Percentiles rank a stretch among this genome's conserved stretches.
Conservation (phyloP, 2,797 vertebrate species). For the Gastrophryne carolinensis region DNA sequence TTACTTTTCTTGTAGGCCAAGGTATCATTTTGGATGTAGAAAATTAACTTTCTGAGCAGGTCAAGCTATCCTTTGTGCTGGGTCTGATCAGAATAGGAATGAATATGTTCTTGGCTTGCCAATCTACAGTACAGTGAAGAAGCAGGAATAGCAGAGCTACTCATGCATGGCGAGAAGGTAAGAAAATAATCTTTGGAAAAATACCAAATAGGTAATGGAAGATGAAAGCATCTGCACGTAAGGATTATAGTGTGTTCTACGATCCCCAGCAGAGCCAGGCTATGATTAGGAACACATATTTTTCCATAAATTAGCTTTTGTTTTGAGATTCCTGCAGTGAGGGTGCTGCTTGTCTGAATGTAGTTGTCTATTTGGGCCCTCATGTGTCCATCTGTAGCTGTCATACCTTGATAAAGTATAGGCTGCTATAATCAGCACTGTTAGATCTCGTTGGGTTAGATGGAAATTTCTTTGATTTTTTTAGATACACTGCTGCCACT, state of each 20-base stretch:
- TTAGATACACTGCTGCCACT: conserved; percentile 10
- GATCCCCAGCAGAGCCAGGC: conserved; percentile 71
- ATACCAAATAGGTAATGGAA: conserved; percentile 65
- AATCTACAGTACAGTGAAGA: conserved; percentile 1
- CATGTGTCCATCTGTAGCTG: conserved; percentile 62
- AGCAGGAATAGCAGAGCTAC: conserved; percentile 10
- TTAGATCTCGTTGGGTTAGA: background rate
- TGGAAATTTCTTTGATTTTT: background rate
- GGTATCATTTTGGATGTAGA: conserved; percentile 8
- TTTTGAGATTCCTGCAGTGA: conserved; percentile 74
- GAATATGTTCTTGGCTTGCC: too few species aligned
- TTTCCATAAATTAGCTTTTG: conserved; percentile 82
- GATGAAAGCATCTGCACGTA: conserved; percentile 69
- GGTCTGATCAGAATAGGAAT: conserved; percentile 3
- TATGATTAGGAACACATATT: conserved; percentile 80
- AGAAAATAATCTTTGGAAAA: conserved; percentile 66
- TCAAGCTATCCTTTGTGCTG: conserved; percentile 12
- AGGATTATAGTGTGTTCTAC: conserved; percentile 71
- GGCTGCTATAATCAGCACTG: conserved; percentile 20
- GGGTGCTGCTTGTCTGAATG: conserved; percentile 68
- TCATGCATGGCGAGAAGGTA: conserved; percentile 63
- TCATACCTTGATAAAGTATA: conserved; percentile 43
- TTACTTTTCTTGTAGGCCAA: conserved; percentile 4
- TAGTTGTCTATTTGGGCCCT: conserved; percentile 59
- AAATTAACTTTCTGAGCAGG: conserved; percentile 28